Base-by-base conservation (phyloP, 2,888 invertebrate genomes). In the Charanyca ferruginea region DNA sequence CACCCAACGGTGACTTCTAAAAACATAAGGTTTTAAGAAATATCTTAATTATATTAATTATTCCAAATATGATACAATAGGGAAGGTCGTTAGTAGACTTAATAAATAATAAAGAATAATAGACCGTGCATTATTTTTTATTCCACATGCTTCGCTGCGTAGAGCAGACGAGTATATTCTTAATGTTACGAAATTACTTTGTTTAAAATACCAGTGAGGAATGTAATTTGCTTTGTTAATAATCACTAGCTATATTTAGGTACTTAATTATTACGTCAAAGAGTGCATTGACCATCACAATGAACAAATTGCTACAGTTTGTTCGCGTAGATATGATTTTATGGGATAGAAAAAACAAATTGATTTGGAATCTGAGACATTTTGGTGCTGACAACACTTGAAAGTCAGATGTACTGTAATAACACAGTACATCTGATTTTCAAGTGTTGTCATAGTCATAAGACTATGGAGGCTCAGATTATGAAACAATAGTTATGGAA, bases 101-200 rank as follows among this genome's bases (percentile, higher is more conserved):
- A 18, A 18, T 62, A 44, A 38, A 20, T 32, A 35, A 53, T 38
- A 72, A 44, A 65, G 9, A 57, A 73, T 49, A 41, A 65, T 22
- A 66, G 44, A 73, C 66, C 66, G 20, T 51, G 16, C 9, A 57
- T 51, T 4, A 1, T 44, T 38, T 62, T 28, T 42, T 18, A 16
- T 20, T 35, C 16, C 47, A n/a, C 51, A 73, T 66, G 73, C 73
- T 57, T 66, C 16, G 66, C 38, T 73, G 66, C 49, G n/a, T n/a
- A n/a, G 13, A 1, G 44, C 13, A 22, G 1, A 32, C 16, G 28
- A 49, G 38, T 23, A 23, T 13, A 44, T 51, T 49, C 16, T 5
- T 20, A 73, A 66, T 73, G 49, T 70, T 73, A 70, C 22, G 44
- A 66, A 70, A 73, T 70, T 11, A 66, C 38, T 51, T 51, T 32